Evolutionary conservation across 2,888 invertebrate species (phyloP), one percentile per base, ranked within the genome.

Genomic region (Tenthredo scrophulariae): DNA sequence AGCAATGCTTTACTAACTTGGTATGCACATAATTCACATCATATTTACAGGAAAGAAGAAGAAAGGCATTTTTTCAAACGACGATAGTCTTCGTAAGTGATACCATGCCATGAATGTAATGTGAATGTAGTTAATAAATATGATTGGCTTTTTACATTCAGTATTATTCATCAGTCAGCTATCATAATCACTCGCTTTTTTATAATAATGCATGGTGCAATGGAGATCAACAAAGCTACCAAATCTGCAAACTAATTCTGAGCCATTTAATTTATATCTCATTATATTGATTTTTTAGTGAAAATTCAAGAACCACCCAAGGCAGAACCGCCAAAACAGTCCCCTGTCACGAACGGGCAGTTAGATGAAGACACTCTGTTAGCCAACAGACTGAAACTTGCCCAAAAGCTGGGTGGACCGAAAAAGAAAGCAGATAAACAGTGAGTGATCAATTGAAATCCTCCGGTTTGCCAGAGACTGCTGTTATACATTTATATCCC

Each of bases 351-450:
- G 74, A 92, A 92, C 86, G 91, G 91, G 46, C 89, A 92, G 85
- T 85, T 91, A 46, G 95, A 96, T 86, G 97, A 97, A 88, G 96
- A 97, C 86, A 94, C 96, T 40, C 95, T 98, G 83, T 94, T 95
- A 26, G 96, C 96, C 86, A 98, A 97, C 93, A 95, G 98, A 85
- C 96, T 97, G 80, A 97, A 97, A 92, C 94, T 98, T 88, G 97
- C 96, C 46, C 96, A 97, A 90, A 97, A 97, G 92, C 93, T 97
- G 90, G 95, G 95, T 67, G 95, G 95, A n/a, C 96, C 96, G 89
- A 94, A 95, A 89, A 93, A 93, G 74, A 97, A 97, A 92, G 94
- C 94, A 75, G 94, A 95, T 54, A 95, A 95, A 93, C 94, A 94
- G 95, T 95, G 93, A 93, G 94, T 90, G 85, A 80, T 70, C 74